phyloP scores from a whole-genome alignment of 2,888 invertebrate species.

The Metacarcinus magister region DNA sequence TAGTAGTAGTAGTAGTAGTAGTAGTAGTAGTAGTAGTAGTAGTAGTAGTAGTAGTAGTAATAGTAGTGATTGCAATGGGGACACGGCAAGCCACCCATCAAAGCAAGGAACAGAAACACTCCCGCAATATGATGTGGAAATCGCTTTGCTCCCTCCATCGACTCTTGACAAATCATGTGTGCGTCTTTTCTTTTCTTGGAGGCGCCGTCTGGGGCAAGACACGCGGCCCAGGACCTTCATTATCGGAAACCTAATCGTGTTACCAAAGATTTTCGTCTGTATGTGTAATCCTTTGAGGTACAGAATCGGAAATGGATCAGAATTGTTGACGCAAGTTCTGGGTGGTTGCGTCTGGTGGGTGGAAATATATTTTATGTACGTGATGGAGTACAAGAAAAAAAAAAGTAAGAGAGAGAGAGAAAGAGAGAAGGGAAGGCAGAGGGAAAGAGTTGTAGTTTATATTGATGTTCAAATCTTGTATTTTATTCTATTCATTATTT shows the following conservation, averaged over 20 bases:
- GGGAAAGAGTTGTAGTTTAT: neutral
- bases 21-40: slow-evolving; percentile 59
- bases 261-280: neutral
- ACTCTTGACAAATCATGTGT: neutral
- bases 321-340: neutral
- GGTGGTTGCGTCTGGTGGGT: neutral
- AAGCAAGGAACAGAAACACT: neutral
- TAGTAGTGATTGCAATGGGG: neutral
- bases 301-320: neutral
- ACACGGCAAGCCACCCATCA: neutral
- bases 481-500: neutral
- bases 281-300: neutral
- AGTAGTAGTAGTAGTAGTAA: slow-evolving; percentile 7
- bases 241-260: neutral
- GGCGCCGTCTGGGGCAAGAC: neutral
- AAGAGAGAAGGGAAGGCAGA: slow-evolving; percentile 26
- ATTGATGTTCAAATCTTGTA: neutral
- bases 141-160: neutral
- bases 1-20: slow-evolving; percentile 53
- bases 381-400: neutral
- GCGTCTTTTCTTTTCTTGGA: neutral
- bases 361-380: neutral
- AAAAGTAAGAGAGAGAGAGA: neutral
- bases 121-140: neutral
- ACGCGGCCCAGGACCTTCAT: neutral